phyloP scores from a whole-genome alignment of 2,113 vertebrate genomes.

The Saiga tatarica region DNA sequence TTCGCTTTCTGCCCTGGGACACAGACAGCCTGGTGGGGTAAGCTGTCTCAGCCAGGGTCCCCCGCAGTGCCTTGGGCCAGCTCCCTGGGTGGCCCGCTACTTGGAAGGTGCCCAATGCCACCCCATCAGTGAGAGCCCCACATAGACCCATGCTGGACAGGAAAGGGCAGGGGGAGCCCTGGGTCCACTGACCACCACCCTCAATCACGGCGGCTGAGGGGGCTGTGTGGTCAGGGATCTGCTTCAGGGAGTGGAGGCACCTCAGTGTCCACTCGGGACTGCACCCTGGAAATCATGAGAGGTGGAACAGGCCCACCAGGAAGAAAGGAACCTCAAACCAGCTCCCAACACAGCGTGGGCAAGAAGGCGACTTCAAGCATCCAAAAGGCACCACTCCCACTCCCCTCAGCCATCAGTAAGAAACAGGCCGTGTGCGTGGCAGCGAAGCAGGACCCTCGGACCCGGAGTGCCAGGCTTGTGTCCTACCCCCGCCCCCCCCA shows the following conservation, averaged over 20 bases:
- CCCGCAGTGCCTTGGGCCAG: neutral
- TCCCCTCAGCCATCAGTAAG: neutral
- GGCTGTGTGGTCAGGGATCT: neutral
- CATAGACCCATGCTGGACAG: neutral
- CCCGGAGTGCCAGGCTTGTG: too few species aligned
- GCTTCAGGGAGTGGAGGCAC: neutral
- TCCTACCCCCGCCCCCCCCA: neutral
- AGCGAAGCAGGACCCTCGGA: neutral
- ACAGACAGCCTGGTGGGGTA: too few species aligned
- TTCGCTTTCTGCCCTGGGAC: neutral
- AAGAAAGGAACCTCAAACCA: neutral
- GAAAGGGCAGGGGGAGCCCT: neutral
- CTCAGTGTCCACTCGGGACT: neutral
- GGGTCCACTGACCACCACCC: neutral
- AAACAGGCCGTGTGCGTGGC: neutral
- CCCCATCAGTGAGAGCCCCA: fast-evolving
- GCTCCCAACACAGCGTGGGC: fast-evolving
- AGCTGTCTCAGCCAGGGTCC: neutral
- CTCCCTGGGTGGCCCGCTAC: neutral
- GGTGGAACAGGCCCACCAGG: neutral
- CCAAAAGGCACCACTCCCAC: too few species aligned
- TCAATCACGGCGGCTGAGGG: fast-evolving
- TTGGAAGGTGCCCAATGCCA: neutral
- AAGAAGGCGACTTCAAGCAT: neutral
- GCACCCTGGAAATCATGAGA: neutral